phyloP scores from a whole-genome alignment of 2,888 invertebrate species.

The Blastobasis adustella region DNA sequence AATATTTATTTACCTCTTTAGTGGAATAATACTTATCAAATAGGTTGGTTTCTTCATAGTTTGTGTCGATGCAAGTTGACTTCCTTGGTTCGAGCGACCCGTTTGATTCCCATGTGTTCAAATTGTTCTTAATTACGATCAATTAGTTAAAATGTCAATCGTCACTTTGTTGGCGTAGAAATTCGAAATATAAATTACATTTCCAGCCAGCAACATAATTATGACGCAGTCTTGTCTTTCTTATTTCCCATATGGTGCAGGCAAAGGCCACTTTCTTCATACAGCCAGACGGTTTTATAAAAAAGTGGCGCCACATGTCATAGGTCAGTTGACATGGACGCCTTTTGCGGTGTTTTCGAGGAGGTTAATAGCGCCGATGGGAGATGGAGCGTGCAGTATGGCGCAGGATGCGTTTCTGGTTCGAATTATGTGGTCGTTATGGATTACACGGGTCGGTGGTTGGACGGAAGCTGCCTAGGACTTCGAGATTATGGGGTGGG shows the following conservation, averaged over 20 bases:
- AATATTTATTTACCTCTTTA: not conserved
- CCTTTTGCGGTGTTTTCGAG: slow-evolving; percentile 18
- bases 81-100: no score
- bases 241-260: not conserved
- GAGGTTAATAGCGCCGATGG: slow-evolving; percentile 34
- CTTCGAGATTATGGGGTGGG: not conserved
- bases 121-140: no score
- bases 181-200: not conserved
- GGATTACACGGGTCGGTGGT: not conserved
- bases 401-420: slow-evolving; percentile 28
- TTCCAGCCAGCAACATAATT: not conserved
- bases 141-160: no score
- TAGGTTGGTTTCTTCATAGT: no score
- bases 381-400: slow-evolving; percentile 37
- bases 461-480: not conserved
- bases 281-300: slow-evolving; percentile 32
- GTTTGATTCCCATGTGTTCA: no score
- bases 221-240: not conserved
- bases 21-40: no score
- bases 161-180: not conserved
- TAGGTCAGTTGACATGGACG: slow-evolving; percentile 37
- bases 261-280: no score
- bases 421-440: slow-evolving; percentile 2
- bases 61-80: no score
- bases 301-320: slow-evolving; percentile 58